phyloP scores from a whole-genome alignment of 2,888 invertebrate genomes.

The Carterocephalus palaemon region DNA sequence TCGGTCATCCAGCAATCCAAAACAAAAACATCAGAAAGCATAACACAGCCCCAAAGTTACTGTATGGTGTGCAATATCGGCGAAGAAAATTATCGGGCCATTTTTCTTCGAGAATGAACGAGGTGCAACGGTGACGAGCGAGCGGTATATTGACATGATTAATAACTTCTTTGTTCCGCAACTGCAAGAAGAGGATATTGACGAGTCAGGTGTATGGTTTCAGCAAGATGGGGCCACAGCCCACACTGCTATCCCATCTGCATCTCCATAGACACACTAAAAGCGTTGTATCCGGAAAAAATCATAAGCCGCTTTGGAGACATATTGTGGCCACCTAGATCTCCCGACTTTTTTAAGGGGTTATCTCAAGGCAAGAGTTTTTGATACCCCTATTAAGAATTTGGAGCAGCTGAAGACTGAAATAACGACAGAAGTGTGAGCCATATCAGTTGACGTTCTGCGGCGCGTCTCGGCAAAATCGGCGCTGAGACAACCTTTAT shows the following conservation, averaged over 20 bases:
- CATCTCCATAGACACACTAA: slow-evolving; percentile 13
- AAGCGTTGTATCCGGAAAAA: slow-evolving; percentile 16
- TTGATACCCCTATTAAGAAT: slow-evolving; percentile 6
- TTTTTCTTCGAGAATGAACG: slow-evolving; percentile 17
- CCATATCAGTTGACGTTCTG: slow-evolving; percentile 21
- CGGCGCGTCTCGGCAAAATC: slow-evolving; percentile 20
- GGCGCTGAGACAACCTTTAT: too few species aligned
- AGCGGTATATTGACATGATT: too few species aligned
- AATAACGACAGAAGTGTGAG: slow-evolving; percentile 23
- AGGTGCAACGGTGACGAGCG: background rate
- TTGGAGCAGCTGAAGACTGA: slow-evolving; percentile 14
- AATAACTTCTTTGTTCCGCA: slow-evolving; percentile 1
- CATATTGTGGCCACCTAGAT: slow-evolving; percentile 16
- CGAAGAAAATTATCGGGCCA: slow-evolving; percentile 11
- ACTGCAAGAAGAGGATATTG: slow-evolving; percentile 5
- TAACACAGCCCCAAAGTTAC: slow-evolving; percentile 11
- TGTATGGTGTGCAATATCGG: slow-evolving; percentile 16
- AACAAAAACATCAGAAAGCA: too few species aligned
- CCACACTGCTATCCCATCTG: slow-evolving; percentile 12
- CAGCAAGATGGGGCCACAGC: too few species aligned
- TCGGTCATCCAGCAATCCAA: too few species aligned
- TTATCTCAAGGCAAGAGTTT: slow-evolving; percentile 1
- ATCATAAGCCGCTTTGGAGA: slow-evolving; percentile 12
- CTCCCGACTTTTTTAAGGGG: too few species aligned
- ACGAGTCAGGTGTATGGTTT: slow-evolving; percentile 12